Percentiles rank a stretch among this genome's conserved stretches.
phyloP scores from a whole-genome alignment of 2,888 invertebrate genomes.

The Iselma pallidipennis region DNA sequence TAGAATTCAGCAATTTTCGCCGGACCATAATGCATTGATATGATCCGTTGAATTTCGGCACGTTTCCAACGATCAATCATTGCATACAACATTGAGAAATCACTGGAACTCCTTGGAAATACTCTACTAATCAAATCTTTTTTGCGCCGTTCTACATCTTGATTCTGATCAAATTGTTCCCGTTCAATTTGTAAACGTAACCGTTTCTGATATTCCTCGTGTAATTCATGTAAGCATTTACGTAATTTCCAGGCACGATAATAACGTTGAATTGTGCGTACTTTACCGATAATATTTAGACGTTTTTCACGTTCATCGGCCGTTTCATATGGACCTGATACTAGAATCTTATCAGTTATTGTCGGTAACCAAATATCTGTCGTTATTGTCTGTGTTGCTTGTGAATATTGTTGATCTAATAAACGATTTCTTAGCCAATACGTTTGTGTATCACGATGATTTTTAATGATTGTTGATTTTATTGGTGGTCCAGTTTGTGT shows the following conservation, averaged over 20 bases:
- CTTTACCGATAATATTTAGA: constrained; percentile 59
- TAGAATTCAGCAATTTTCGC: constrained; percentile 72
- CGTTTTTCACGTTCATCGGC: constrained; percentile 64
- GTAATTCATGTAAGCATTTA: constrained; percentile 59
- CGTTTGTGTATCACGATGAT: constrained; percentile 70
- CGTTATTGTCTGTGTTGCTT: constrained; percentile 66
- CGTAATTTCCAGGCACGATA: constrained; percentile 64
- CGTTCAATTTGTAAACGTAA: constrained; percentile 60
- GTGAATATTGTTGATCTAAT: constrained; percentile 61
- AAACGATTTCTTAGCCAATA: constrained; percentile 58
- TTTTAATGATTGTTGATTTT: constrained; percentile 54
- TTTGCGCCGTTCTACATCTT: constrained; percentile 60
- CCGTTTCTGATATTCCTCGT: constrained; percentile 58
- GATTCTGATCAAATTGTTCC: constrained; percentile 56
- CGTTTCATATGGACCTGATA: constrained; percentile 67
- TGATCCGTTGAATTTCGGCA: constrained; percentile 66
- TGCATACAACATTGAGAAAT: constrained; percentile 74
- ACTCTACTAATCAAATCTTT: constrained; percentile 67
- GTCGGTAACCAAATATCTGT: constrained; percentile 64
- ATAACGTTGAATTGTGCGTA: constrained; percentile 67
- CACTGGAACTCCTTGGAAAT: constrained; percentile 71
- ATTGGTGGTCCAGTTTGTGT: constrained; percentile 73
- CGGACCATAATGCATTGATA: constrained; percentile 66
- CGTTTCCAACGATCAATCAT: constrained; percentile 72
- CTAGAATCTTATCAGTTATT: constrained; percentile 65